Conservation (phyloP, 2,113 vertebrate species). For the Upupa epops region DNA sequence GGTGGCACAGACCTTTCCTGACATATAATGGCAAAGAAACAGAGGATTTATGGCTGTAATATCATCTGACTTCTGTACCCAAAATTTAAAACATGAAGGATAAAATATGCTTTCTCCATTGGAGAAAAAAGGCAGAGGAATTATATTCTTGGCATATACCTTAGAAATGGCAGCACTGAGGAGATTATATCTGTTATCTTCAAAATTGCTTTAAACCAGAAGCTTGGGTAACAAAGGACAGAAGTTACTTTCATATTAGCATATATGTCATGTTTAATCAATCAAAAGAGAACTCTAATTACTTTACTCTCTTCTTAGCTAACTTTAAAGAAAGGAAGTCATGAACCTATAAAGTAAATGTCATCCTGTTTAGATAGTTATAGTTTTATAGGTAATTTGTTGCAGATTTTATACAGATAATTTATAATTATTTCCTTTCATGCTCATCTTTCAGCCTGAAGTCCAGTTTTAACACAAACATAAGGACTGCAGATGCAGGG, state of each 20-base stretch:
- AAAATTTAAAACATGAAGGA: constrained; percentile 55
- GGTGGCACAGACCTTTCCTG: constrained; percentile 53
- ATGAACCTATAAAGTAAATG: constrained; percentile 80
- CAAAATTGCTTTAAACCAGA: constrained; percentile 73
- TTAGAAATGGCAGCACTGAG: constrained; percentile 70
- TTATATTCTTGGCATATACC: constrained; percentile 61
- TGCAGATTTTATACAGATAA: constrained; percentile 87
- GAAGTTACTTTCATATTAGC: constrained; percentile 84
- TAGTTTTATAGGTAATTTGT: constrained; percentile 88
- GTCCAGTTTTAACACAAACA: constrained; percentile 84
- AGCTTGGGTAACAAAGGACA: constrained; percentile 72
- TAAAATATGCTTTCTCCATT: constrained; percentile 51
- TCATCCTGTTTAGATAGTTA: constrained; percentile 86
- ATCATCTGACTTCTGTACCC: constrained; percentile 58
- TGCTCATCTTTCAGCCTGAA: constrained; percentile 83
- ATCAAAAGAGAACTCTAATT: constrained; percentile 81
- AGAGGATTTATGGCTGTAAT: constrained; percentile 51
- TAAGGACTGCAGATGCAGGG: constrained; percentile 85
- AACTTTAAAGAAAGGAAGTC: constrained; percentile 84
- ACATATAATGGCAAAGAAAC: constrained; percentile 40
- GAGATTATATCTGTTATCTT: constrained; percentile 76
- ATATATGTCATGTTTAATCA: constrained; percentile 91
- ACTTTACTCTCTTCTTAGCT: constrained; percentile 79
- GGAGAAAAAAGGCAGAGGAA: constrained; percentile 56
- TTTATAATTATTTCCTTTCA: constrained; percentile 88